Percentiles rank a stretch among this genome's conserved stretches.
Conservation (phyloP, 1,140 invertebrate species). For the Danaus melanippus region DNA sequence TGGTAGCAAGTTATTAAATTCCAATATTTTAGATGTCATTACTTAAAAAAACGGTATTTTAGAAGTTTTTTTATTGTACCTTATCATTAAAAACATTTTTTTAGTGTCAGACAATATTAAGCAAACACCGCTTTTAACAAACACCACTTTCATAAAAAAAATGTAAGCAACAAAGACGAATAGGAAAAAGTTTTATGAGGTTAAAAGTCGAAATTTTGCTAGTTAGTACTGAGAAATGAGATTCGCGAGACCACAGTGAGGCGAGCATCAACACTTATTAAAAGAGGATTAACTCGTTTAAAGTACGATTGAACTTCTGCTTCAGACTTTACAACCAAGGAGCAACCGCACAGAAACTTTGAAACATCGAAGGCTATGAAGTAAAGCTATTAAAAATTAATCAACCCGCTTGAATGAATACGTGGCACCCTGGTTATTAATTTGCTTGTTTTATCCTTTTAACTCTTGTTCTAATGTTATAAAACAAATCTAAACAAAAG, state of each 20-base stretch:
- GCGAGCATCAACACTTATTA: slow-evolving; percentile 64
- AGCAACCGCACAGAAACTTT: slow-evolving; percentile 30
- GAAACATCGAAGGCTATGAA: slow-evolving; percentile 20
- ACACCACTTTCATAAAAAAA: not conserved
- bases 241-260: slow-evolving; percentile 37
- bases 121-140: too few relatives aligned
- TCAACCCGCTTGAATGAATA: slow-evolving; percentile 6
- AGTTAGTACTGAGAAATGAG: slow-evolving; percentile 43
- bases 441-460: too few relatives aligned
- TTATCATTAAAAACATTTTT: too few relatives aligned
- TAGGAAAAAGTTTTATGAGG: slow-evolving; percentile 20
- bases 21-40: too few relatives aligned
- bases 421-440: too few relatives aligned
- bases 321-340: slow-evolving; percentile 30
- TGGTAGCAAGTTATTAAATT: too few relatives aligned
- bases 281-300: slow-evolving; percentile 65
- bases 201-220: slow-evolving; percentile 32
- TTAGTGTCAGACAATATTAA: too few relatives aligned
- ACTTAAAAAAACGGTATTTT: too few relatives aligned
- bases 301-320: slow-evolving; percentile 60
- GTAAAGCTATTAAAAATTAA: slow-evolving; percentile 21
- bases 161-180: slow-evolving; percentile 3
- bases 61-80: too few relatives aligned
- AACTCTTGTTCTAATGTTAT: too few relatives aligned
- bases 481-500: too few relatives aligned